A percentile compares a stretch with the other conserved stretches of the same genome.
Evolutionary conservation across 2,113 vertebrate genomes (phyloP).

Genomic region (Tiliqua scincoides): DNA sequence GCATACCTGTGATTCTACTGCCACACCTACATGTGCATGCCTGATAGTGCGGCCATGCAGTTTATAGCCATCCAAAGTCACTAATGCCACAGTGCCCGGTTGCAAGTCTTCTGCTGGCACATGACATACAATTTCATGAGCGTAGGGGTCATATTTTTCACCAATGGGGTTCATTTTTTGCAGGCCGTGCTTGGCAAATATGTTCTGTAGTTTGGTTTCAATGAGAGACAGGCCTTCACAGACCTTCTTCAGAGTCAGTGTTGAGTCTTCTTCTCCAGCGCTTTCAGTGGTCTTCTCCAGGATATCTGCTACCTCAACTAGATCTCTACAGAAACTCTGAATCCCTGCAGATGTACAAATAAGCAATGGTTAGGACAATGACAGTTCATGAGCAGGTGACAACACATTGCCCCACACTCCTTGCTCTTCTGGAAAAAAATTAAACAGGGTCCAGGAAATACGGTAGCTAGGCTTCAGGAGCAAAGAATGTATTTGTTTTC

Average conservation of each 20-base stretch:
- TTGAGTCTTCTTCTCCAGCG: conserved; percentile 66
- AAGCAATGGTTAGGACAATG: conserved; percentile 8
- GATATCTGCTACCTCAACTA: conserved; percentile 88
- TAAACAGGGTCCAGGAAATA: not conserved
- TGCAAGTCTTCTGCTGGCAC: conserved; percentile 81
- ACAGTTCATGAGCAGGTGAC: not conserved
- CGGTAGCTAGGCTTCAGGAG: not conserved
- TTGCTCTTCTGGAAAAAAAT: not conserved
- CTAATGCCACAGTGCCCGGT: conserved; percentile 81
- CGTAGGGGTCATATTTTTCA: conserved; percentile 83
- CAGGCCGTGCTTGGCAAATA: conserved; percentile 87
- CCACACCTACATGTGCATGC: conserved; percentile 85
- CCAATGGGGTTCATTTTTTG: conserved; percentile 86
- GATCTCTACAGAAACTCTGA: conserved; percentile 88
- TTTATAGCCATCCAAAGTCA: conserved; percentile 86
- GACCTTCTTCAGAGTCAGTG: conserved; percentile 73
- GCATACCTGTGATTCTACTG: conserved; percentile 81
- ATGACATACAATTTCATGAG: conserved; percentile 86
- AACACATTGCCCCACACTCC: not conserved
- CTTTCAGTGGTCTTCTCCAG: conserved; percentile 77
- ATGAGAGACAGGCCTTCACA: conserved; percentile 76
- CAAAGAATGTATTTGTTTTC: not conserved
- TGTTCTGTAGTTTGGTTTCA: conserved; percentile 81
- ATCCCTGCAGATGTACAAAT: conserved; percentile 74
- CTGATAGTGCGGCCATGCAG: conserved; percentile 88